phyloP scores from a whole-genome alignment of 2,888 invertebrate genomes.

The Aplocera efformata region DNA sequence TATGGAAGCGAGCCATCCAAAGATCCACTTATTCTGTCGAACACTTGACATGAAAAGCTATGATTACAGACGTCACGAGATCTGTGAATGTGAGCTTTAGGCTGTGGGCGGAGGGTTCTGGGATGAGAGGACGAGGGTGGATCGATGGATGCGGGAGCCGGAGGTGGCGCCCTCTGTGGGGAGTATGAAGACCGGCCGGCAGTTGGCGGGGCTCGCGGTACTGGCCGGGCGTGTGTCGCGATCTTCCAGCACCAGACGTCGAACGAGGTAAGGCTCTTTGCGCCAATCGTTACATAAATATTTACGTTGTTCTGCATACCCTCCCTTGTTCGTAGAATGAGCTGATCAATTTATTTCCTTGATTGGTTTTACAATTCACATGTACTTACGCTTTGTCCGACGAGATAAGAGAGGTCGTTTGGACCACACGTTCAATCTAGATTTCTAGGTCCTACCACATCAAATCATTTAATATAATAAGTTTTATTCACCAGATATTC shows the following conservation, averaged over 20 bases:
- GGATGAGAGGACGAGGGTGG: constrained; percentile 48
- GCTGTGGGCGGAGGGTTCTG: constrained; percentile 31
- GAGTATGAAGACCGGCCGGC: constrained; percentile 39
- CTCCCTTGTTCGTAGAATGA: too few relatives aligned
- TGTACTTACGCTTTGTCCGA: too few relatives aligned
- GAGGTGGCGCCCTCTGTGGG: constrained; percentile 49
- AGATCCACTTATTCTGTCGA: constrained; percentile 21
- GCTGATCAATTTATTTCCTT: too few relatives aligned
- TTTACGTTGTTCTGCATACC: constrained; percentile 8
- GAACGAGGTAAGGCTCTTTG: constrained; percentile 19
- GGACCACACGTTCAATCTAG: too few relatives aligned
- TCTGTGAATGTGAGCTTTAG: constrained; percentile 38
- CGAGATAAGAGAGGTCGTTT: too few relatives aligned
- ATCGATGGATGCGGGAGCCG: constrained; percentile 59
- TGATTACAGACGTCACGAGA: constrained; percentile 38
- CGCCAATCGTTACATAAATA: constrained; percentile 20
- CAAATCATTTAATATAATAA: too few relatives aligned
- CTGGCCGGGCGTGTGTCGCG: constrained; percentile 44
- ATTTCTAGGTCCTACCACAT: too few relatives aligned
- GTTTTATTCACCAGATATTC: too few relatives aligned
- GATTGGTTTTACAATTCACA: too few relatives aligned
- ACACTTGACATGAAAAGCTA: constrained; percentile 39
- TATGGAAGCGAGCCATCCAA: not conserved
- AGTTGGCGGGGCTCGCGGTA: constrained; percentile 43
- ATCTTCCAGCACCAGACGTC: constrained; percentile 1